Base-by-base conservation (phyloP, 2,888 invertebrate species). In the Chrysina gloriosa region DNA sequence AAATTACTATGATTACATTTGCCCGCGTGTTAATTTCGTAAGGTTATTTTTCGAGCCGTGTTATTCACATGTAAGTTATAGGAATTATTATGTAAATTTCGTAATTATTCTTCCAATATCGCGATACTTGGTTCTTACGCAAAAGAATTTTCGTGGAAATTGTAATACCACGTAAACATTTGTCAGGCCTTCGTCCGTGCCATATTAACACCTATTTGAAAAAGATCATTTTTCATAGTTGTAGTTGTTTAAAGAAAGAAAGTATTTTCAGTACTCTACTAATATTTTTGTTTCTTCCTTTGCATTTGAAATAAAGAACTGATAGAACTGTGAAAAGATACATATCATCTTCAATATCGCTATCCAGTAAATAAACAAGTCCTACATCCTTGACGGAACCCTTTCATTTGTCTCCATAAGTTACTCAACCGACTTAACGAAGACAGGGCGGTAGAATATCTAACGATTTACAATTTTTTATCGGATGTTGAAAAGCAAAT, bases 11-110 rank as follows among this genome's bases (percentile, higher is more conserved):
- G 21, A 39, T 58, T 39, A 42, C 58, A 23, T 1, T 21, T 42
- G 58, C 7, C 52, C 7, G 27, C 39, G 58, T 58, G 58, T 58
- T 58, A 58, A 58, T 19, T 39, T 58, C 9, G 14, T 7, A 5
- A 25, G 9, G 58, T 27, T 25, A 39, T 23, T 39, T 39, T 58
- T 25, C 25, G 5, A 3, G n/a, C 11, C 25, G 14, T 39, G 39
- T 39, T 39, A 25, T 52, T 52, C 9, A 16, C 31, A 58, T 39
- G 39, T 23, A 56, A 36, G 39, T 36, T 56, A 7, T 23, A 39
- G 7, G 36, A 23, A 29, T 50, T 5, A 42, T 39, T 39, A 58
- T 58, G 25, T 39, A 58, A 58, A 58, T 27, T 21, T 31, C 31
- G 6, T 3, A 29, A 19, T 21, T 21, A 27, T 11, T 14, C 25